These are phyloP conservation scores for Cryptosula pallasiana DNA, from an alignment of 2,888 invertebrate genomes.

Conservation along the genomic window DNA sequence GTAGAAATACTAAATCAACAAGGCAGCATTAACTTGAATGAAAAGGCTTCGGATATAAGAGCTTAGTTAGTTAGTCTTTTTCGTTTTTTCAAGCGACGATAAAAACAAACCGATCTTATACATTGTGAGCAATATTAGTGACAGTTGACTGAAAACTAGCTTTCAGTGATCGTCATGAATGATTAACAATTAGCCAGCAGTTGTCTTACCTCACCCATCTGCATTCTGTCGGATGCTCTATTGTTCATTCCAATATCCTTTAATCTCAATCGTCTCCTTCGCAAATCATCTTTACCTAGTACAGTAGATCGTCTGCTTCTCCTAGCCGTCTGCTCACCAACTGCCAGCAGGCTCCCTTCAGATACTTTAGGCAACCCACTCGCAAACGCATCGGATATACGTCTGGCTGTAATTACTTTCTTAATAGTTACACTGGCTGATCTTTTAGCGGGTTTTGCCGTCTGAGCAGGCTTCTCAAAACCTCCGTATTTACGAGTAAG, in stretches of 20 bases:
- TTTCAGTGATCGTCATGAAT: too few species aligned
- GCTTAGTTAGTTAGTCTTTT: too few species aligned
- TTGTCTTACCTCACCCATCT: background rate
- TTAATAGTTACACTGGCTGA: background rate
- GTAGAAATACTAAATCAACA: too few species aligned
- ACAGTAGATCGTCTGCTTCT: background rate
- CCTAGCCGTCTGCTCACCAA: background rate
- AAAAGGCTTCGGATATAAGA: too few species aligned
- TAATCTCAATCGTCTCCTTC: background rate
- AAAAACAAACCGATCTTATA: too few species aligned
- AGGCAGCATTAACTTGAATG: too few species aligned
- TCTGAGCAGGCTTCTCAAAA: background rate
- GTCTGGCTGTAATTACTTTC: background rate
- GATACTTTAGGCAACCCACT: background rate
- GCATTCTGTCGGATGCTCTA: background rate
- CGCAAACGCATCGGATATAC: background rate
- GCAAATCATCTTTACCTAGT: constrained; percentile 10
- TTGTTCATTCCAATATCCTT: background rate
- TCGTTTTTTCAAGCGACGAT: too few species aligned
- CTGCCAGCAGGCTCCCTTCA: background rate
- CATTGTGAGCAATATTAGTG: too few species aligned
- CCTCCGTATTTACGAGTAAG: background rate
- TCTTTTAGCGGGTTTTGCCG: background rate
- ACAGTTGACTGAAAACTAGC: too few species aligned
- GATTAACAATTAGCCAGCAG: too few species aligned